Evolutionary conservation across 2,888 invertebrate genomes (phyloP).

Genomic region (Strigamia transsilvanica): DNA sequence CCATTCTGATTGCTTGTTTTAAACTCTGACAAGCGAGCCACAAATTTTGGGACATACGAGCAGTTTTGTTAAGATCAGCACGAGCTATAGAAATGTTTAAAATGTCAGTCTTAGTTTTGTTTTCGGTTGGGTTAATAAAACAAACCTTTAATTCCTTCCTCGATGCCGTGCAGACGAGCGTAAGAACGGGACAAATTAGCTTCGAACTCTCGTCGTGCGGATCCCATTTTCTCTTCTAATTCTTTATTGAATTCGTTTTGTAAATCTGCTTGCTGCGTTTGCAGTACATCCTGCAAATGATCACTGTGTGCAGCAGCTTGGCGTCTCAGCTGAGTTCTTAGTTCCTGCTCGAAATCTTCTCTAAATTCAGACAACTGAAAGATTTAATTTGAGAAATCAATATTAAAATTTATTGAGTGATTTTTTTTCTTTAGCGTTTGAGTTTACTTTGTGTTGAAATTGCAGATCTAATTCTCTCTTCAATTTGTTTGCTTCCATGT

Average conservation of each 20-base stretch:
- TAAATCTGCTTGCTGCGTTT: constrained; percentile 70
- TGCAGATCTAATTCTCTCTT: constrained; percentile 73
- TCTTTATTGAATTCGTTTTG: constrained; percentile 65
- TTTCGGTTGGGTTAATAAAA: background rate
- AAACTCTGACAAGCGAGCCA: constrained; percentile 95
- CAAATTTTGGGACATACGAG: constrained; percentile 83
- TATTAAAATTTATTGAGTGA: background rate
- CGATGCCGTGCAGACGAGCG: constrained; percentile 79
- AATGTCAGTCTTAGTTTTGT: background rate
- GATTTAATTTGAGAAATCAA: background rate
- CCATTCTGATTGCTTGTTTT: constrained; percentile 76
- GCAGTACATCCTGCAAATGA: constrained; percentile 77
- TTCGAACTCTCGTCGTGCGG: constrained; percentile 75
- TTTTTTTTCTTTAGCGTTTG: background rate
- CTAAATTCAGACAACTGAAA: constrained; percentile 33
- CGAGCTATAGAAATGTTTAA: constrained; percentile 68
- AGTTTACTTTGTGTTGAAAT: constrained; percentile 70
- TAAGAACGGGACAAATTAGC: constrained; percentile 76
- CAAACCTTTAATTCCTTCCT: constrained; percentile 77
- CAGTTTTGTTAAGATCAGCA: constrained; percentile 72
- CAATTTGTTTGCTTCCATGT: constrained; percentile 76
- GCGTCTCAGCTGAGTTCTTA: constrained; percentile 80
- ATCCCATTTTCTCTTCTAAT: constrained; percentile 73
- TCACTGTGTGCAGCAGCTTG: constrained; percentile 88
- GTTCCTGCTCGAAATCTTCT: constrained; percentile 68